phyloP scores from a whole-genome alignment of 2,888 invertebrate species.

The Cenopis cana region DNA sequence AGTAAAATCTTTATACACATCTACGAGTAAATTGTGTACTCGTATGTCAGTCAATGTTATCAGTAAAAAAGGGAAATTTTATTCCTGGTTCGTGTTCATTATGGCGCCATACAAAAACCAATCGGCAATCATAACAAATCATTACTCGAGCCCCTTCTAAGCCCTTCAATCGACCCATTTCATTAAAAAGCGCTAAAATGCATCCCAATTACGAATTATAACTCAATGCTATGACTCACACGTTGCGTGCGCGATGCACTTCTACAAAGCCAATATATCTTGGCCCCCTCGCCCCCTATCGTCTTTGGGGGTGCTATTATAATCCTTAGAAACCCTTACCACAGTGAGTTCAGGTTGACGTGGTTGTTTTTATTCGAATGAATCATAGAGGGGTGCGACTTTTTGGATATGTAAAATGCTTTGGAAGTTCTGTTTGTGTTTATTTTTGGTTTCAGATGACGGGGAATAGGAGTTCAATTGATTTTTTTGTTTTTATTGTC shows the following conservation, averaged over 20 bases:
- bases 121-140: conserved; percentile 2
- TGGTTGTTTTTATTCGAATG: conserved; percentile 54
- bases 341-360: conserved; percentile 51
- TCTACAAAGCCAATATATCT: conserved; percentile 53
- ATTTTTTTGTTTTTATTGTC: neutral
- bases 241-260: conserved; percentile 68
- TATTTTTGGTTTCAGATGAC: neutral
- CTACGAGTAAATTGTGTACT: no score
- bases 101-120: neutral
- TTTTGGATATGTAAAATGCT: neutral
- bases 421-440: neutral
- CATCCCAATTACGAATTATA: conserved; percentile 33
- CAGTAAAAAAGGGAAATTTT: neutral
- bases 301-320: conserved; percentile 56
- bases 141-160: conserved; percentile 7
- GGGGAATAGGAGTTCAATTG: neutral
- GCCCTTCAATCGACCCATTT: conserved; percentile 19
- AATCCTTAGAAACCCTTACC: conserved; percentile 50
- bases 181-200: conserved; percentile 38
- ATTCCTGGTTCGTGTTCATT: neutral
- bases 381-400: conserved; percentile 29
- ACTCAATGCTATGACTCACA: conserved; percentile 41
- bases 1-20: no score
- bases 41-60: no score
- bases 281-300: conserved; percentile 57